Conservation (phyloP, 2,888 invertebrate genomes). For the Oasisia sp. region DNA sequence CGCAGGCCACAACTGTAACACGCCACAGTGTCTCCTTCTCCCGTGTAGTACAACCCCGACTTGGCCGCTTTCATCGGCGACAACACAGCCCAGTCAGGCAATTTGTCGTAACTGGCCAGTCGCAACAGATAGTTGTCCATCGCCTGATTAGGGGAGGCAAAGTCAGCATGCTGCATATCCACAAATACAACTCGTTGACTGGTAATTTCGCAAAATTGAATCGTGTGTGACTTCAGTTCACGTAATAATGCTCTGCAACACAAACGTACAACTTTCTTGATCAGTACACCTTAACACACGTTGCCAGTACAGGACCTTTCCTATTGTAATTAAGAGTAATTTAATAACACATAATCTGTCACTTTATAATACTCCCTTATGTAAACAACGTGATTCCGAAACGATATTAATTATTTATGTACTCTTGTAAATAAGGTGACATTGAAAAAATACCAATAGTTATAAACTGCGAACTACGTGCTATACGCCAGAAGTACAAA, state of each 20-base stretch:
- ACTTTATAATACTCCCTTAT: neutral
- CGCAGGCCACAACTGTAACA: neutral
- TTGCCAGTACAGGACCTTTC: neutral
- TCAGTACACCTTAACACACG: neutral
- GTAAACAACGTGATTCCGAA: neutral
- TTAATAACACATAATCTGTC: neutral
- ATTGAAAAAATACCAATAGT: neutral
- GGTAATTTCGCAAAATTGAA: neutral
- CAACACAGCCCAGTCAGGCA: neutral
- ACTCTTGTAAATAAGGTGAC: neutral
- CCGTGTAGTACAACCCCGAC: neutral
- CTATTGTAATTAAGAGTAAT: neutral
- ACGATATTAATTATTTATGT: neutral
- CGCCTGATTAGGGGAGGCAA: neutral
- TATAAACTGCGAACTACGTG: neutral
- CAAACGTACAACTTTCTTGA: neutral
- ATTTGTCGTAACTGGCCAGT: neutral
- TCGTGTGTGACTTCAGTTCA: neutral
- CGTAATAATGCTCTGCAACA: neutral
- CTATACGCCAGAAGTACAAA: neutral
- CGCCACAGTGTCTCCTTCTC: neutral
- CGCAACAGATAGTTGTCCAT: slow-evolving; percentile 4
- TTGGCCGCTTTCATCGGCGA: neutral
- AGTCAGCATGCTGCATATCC: neutral
- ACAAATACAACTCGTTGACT: neutral